A percentile compares a stretch with the other conserved stretches of the same genome.
phyloP scores from a whole-genome alignment of 2,888 invertebrate genomes.

The Drosophila ochracea region DNA sequence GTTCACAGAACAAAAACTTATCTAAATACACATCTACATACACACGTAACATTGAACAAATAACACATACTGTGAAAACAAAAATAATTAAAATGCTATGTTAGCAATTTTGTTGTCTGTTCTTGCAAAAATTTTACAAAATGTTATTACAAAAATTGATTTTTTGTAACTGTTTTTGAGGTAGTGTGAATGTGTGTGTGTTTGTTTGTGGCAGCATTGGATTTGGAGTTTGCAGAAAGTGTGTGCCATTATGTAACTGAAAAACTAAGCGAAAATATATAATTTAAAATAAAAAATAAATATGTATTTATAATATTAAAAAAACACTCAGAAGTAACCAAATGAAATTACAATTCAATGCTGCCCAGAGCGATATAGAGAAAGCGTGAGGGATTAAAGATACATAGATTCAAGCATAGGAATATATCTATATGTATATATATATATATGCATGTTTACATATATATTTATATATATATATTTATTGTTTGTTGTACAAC shows the following conservation, averaged over 20 bases:
- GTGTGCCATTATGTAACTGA: slow-evolving; percentile 56
- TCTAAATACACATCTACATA: slow-evolving; percentile 44
- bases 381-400: slow-evolving; percentile 12
- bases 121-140: slow-evolving; percentile 41
- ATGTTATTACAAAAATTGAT: slow-evolving; percentile 50
- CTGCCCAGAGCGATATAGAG: slow-evolving; percentile 24
- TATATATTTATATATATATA: not conserved
- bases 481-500: slow-evolving; percentile 15
- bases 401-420: slow-evolving; percentile 15
- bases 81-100: slow-evolving; percentile 58
- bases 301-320: slow-evolving; percentile 2
- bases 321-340: slow-evolving; percentile 42
- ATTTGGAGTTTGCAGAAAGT: slow-evolving; percentile 26
- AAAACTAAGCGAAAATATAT: slow-evolving; percentile 23
- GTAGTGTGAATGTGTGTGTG: slow-evolving; percentile 27
- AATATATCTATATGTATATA: slow-evolving; percentile 14
- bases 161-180: slow-evolving; percentile 55
- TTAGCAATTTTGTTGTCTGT: slow-evolving; percentile 77
- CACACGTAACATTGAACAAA: slow-evolving; percentile 32
- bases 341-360: slow-evolving; percentile 55
- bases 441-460: slow-evolving; percentile 13
- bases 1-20: slow-evolving; percentile 70
- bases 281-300: slow-evolving; percentile 5
- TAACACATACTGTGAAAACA: slow-evolving; percentile 48
- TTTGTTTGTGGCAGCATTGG: slow-evolving; percentile 43